phyloP scores from a whole-genome alignment of 2,888 invertebrate genomes.

The Eulithis prunata region DNA sequence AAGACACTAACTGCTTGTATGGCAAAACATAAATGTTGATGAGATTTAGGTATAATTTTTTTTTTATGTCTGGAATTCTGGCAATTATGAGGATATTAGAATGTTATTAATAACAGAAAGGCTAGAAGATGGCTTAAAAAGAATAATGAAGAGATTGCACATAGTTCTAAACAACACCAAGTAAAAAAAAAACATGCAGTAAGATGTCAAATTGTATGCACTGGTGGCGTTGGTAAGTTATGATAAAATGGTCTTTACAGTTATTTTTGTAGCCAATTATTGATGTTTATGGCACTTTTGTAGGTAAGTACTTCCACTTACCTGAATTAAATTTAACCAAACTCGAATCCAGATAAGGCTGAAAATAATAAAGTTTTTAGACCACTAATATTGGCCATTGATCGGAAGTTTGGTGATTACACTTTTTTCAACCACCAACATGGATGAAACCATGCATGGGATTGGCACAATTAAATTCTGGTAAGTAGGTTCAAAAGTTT shows the following conservation, averaged over 20 bases:
- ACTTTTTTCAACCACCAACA: background rate
- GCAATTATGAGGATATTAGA: too few species aligned
- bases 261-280: conserved; percentile 60
- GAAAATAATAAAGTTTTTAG: conserved; percentile 82
- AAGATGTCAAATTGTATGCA: conserved; percentile 3
- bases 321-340: conserved; percentile 74
- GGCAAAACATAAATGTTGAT: too few species aligned
- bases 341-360: conserved; percentile 81
- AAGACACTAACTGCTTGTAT: too few species aligned
- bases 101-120: too few species aligned
- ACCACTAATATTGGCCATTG: conserved; percentile 57
- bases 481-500: too few species aligned
- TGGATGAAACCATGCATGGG: background rate
- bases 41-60: too few species aligned
- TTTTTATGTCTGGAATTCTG: too few species aligned
- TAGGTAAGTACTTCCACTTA: conserved; percentile 76
- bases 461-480: too few species aligned
- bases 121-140: too few species aligned
- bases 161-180: background rate
- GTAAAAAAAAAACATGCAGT: conserved; percentile 20
- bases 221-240: background rate
- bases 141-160: too few species aligned
- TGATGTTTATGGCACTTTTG: conserved; percentile 69
- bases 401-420: background rate
- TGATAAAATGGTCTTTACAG: conserved; percentile 12